Evolutionary conservation across 2,888 invertebrate species (phyloP).

Genomic region (Chymomyza caudatula): DNA sequence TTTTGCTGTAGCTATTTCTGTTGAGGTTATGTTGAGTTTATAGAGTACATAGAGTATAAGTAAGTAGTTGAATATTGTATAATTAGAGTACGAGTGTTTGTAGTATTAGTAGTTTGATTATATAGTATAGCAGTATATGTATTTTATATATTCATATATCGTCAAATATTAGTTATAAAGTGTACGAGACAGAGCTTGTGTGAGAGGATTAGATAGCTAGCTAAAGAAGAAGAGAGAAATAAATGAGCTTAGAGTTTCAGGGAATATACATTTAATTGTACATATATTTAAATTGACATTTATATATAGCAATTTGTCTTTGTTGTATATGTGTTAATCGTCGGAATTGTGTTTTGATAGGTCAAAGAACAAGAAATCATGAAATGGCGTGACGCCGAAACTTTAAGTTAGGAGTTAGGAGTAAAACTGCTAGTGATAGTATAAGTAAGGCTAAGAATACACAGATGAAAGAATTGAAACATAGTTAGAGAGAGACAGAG

Average conservation of each 20-base stretch:
- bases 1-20: slow-evolving; percentile 23
- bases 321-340: slow-evolving; percentile 34
- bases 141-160: slow-evolving; percentile 40
- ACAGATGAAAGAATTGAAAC: slow-evolving; percentile 23
- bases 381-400: not conserved
- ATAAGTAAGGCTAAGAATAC: not conserved
- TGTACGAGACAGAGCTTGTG: slow-evolving; percentile 15
- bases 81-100: not conserved
- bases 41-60: slow-evolving; percentile 32
- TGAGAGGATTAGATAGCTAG: not conserved
- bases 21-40: slow-evolving; percentile 23
- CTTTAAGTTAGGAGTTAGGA: not conserved
- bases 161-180: slow-evolving; percentile 41
- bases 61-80: slow-evolving; percentile 13
- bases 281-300: not conserved
- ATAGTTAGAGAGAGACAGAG: slow-evolving; percentile 12
- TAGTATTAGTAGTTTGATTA: slow-evolving; percentile 15
- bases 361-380: not conserved
- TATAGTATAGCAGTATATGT: slow-evolving; percentile 39
- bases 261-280: not conserved
- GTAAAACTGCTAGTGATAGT: not conserved
- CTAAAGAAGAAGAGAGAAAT: slow-evolving; percentile 27
- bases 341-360: not conserved
- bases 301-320: slow-evolving; percentile 39
- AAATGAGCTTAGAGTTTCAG: slow-evolving; percentile 1